Base-by-base conservation (phyloP, 2,797 vertebrate genomes). In the Anomalospiza imberbis region DNA sequence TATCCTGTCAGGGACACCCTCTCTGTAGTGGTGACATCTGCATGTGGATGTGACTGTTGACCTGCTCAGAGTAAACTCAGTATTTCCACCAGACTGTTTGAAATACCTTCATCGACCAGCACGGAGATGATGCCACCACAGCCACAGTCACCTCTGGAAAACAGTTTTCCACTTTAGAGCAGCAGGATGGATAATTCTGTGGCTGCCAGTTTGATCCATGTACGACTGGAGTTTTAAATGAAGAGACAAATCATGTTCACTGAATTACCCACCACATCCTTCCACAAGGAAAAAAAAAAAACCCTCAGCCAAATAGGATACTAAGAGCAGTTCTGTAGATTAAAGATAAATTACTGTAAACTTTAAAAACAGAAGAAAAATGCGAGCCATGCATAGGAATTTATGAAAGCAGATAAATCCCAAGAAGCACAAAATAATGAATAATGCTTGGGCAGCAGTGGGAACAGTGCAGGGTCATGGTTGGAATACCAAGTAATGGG, bases 351-450 rank as follows among this genome's bases (percentile, higher is more conserved):
- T 58, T 4, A 53, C n/a, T 60, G 20, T 31, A 34, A 80, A 76
- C 36, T 82, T 84, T 62, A 88, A 93, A 91, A 96, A 6, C 40
- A 78, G 63, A 71, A 89, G 34, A 87, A 91, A 91, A 92, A 57
- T 31, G 24, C 0, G 4, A 90, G 44, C 62, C 55, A 53, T 54
- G n/a, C 68, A 36, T 4, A 71, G 70, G 90, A 91, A 72, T 85
- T 74, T 32, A 54, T 85, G 50, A 22, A 86, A 86, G 60, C 45
- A 88, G 81, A 51, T 45, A 92, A 92, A 89, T 58, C 44, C 66
- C 71, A 74, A 76, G 50, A 71, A 91, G 42, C 50, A 67, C 60
- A 87, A 85, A 89, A 44, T 36, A 79, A 89, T 28, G 58, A 24
- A 50, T 55, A 76, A 63, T 25, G 29, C 58, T 71, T 54, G 65